Evolutionary conservation across 1,140 invertebrate genomes (phyloP).

Genomic region (Drosophila elegans): DNA sequence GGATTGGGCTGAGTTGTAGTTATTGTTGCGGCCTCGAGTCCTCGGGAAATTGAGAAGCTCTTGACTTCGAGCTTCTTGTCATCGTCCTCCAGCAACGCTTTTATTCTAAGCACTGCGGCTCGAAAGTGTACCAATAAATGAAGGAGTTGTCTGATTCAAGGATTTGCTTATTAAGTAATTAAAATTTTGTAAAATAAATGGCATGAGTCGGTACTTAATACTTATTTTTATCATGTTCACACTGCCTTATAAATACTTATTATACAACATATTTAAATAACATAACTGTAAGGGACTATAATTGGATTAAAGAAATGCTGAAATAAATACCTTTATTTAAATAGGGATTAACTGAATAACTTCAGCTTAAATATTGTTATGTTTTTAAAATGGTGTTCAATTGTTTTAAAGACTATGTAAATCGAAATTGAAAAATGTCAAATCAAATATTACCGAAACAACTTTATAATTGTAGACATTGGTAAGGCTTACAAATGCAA

Average conservation of each 20-base stretch:
- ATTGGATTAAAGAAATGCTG: too few relatives aligned
- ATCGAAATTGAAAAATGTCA: neutral
- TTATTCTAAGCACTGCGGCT: slow-evolving; percentile 2
- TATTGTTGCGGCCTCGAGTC: slow-evolving; percentile 34
- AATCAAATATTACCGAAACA: too few relatives aligned
- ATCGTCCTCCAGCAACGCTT: slow-evolving; percentile 19
- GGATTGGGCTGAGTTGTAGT: slow-evolving; percentile 32
- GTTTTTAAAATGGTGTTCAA: neutral
- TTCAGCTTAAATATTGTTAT: too few relatives aligned
- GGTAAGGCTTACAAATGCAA: neutral
- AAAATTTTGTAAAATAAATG: neutral
- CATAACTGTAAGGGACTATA: too few relatives aligned
- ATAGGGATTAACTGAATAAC: too few relatives aligned
- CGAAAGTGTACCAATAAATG: neutral
- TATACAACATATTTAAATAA: too few relatives aligned
- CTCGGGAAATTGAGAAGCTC: slow-evolving; percentile 50
- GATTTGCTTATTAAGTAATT: neutral
- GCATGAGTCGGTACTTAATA: too few relatives aligned
- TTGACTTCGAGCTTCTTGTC: slow-evolving; percentile 46
- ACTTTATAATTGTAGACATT: neutral
- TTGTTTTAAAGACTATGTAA: neutral
- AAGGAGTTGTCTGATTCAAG: neutral
- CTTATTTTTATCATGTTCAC: too few relatives aligned
- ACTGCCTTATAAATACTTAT: too few relatives aligned
- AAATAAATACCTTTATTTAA: too few relatives aligned